Conservation (phyloP, 2,113 vertebrate species). For the Reinhardtius hippoglossoides region DNA sequence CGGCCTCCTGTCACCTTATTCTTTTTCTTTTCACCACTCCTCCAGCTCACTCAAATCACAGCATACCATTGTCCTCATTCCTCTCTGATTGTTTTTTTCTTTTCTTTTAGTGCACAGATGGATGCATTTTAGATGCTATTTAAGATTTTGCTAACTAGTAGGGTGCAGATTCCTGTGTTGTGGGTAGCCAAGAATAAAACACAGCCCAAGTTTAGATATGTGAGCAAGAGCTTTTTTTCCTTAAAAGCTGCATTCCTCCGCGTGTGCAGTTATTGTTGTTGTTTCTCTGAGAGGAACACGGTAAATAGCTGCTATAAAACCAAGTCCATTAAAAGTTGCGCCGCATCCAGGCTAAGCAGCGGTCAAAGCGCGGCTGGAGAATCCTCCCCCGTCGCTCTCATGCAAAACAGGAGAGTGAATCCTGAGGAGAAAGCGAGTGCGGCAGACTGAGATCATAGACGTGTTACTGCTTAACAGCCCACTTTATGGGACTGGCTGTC, state of each 20-base stretch:
- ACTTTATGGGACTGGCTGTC: constrained; percentile 59
- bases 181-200: constrained; percentile 32
- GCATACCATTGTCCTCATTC: neutral
- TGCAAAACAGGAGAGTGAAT: constrained; percentile 40
- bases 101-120: constrained; percentile 43
- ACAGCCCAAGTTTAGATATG: constrained; percentile 10
- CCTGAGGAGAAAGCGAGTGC: constrained; percentile 43
- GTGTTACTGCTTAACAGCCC: constrained; percentile 63
- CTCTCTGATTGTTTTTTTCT: neutral
- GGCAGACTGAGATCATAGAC: constrained; percentile 60
- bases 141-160: constrained; percentile 47
- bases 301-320: constrained; percentile 49
- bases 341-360: constrained; percentile 11
- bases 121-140: constrained; percentile 49
- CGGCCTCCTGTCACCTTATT: constrained; percentile 22
- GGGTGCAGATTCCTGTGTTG: constrained; percentile 44
- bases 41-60: constrained; percentile 30
- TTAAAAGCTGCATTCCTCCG: constrained; percentile 31
- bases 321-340: constrained; percentile 28
- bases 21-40: neutral
- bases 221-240: neutral
- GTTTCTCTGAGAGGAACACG: constrained; percentile 33
- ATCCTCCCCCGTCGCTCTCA: constrained; percentile 17
- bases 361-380: constrained; percentile 56
- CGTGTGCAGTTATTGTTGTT: constrained; percentile 5